These are phyloP conservation scores for Peucedramus taeniatus DNA, from an alignment of 2,113 vertebrate genomes.

Conservation along the genomic window DNA sequence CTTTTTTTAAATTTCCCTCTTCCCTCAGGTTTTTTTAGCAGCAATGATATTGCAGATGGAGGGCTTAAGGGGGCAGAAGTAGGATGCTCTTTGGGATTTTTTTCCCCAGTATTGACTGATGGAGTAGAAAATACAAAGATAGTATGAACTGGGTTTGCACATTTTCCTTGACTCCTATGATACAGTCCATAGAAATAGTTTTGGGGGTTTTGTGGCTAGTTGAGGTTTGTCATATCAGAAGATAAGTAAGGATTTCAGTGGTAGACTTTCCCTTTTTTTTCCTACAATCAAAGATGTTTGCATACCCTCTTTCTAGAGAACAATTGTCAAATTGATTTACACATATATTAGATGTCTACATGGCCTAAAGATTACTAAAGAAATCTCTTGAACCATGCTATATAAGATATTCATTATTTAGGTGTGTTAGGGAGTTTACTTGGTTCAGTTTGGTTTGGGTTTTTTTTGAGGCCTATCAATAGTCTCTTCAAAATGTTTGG, in stretches of 20 bases:
- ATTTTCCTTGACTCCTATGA: neutral
- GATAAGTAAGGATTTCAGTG: neutral
- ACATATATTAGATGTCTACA: neutral
- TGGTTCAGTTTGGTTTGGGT: neutral
- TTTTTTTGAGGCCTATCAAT: neutral
- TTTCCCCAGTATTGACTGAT: neutral
- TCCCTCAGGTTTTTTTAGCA: neutral
- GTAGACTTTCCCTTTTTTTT: neutral
- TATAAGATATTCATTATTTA: neutral
- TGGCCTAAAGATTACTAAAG: neutral
- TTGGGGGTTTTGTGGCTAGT: neutral
- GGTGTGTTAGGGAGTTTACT: neutral
- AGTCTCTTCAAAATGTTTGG: neutral
- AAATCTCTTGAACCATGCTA: neutral
- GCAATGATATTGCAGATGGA: neutral
- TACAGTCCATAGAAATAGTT: neutral
- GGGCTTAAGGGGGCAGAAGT: fast-evolving
- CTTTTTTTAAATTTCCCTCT: neutral
- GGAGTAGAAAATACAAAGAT: neutral
- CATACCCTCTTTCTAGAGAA: neutral
- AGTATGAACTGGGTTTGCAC: neutral
- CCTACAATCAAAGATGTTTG: neutral
- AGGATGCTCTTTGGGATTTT: neutral
- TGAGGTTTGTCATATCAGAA: neutral
- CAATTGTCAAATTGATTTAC: neutral